phyloP scores from a whole-genome alignment of 1,140 invertebrate species.

The Diorhabda carinulata region DNA sequence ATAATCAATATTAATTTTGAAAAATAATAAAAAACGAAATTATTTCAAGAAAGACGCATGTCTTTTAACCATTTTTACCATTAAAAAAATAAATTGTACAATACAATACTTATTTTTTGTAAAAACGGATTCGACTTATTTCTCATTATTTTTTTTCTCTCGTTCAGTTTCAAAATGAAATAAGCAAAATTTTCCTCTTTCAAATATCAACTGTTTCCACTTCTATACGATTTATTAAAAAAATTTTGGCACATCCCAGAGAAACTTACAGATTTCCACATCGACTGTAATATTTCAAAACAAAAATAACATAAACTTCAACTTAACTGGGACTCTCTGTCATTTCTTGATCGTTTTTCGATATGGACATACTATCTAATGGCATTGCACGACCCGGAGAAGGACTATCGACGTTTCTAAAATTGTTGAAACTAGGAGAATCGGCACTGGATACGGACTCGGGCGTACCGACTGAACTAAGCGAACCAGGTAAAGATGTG shows the following conservation, averaged over 20 bases:
- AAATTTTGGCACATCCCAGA: neutral
- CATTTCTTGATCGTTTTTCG: constrained; percentile 47
- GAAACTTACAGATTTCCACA: neutral
- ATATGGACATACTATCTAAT: constrained; percentile 48
- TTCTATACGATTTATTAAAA: no score
- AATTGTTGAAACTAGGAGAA: constrained; percentile 55
- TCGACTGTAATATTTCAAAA: constrained; percentile 1
- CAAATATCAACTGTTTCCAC: no score
- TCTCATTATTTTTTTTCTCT: no score
- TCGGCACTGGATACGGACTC: constrained; percentile 59
- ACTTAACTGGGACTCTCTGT: constrained; percentile 45
- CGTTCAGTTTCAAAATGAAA: no score
- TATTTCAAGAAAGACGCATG: no score
- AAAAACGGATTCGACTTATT: no score
- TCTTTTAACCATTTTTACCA: no score
- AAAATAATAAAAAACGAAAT: no score
- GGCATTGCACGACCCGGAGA: constrained; percentile 46
- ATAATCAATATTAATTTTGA: no score
- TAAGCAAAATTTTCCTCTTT: no score
- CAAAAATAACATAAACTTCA: neutral
- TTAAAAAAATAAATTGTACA: no score
- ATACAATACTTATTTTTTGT: no score
- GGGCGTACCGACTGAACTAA: constrained; percentile 58
- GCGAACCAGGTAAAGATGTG: constrained; percentile 53
- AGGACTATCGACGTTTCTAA: constrained; percentile 54